Evolutionary conservation across 2,888 invertebrate species (phyloP), one percentile per base, ranked within the genome.

Genomic region (Drosophila sordidula): DNA sequence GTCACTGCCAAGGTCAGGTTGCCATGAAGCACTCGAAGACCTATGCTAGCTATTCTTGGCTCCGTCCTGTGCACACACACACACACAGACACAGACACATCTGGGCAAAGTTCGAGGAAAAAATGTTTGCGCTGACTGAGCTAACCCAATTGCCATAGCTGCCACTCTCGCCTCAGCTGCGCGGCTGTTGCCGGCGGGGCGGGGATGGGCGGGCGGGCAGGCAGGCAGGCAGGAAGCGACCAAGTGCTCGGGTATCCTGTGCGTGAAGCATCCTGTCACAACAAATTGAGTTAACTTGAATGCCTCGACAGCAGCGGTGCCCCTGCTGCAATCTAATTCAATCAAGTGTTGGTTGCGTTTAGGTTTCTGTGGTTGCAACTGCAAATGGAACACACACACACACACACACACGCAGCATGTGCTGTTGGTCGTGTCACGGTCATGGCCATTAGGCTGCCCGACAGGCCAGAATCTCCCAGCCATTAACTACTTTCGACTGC

Each of bases 271-370:
- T 46, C 45, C 45, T 51, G 50, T 63, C 18, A 46, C 49, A 36
- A 39, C 61, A 67, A 72, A 73, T 70, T 67, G 47, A 45, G 34
- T 65, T 74, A 39, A 44, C 55, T 55, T 12, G 32, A 50, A 61
- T 49, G 39, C 42, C 49, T 34, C 26, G 22, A 50, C 34, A 45
- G 71, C 58, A 34, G 29, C 49, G 12, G n/a, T 22, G 36, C 54
- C 18, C 18, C 18, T 29, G 38, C 22, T 39, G 8, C 54, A 61
- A 66, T 67, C 68, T 71, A 75, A 75, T 75, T 63, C 46, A 55
- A 75, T 72, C 64, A 64, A 64, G 42, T 41, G 38, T 16, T 63
- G 58, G 69, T 52, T 69, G 72, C 69, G 57, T 57, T 58, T 45
- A n/a, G 44, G 29, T 50, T 39, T 44, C 56, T 61, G 59, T 59